Conservation (phyloP, 2,888 invertebrate genomes). For the Platycnemis pennipes region DNA sequence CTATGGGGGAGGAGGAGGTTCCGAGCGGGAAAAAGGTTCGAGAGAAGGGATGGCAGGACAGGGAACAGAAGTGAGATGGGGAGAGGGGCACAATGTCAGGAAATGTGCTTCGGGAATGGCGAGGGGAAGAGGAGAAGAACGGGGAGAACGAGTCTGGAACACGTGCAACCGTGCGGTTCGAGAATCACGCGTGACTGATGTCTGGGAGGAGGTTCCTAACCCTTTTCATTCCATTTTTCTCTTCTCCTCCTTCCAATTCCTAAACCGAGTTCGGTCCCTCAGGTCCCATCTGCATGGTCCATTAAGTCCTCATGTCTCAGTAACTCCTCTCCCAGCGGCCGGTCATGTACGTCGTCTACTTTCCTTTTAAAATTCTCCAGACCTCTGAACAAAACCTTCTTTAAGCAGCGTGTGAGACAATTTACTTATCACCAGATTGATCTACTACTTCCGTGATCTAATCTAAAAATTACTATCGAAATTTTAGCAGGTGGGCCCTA, state of each 20-base stretch:
- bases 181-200: conserved; percentile 61
- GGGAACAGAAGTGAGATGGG: not conserved
- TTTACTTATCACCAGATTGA: too few relatives aligned
- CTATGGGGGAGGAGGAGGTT: not conserved
- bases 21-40: too few relatives aligned
- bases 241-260: not conserved
- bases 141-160: conserved; percentile 46
- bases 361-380: too few relatives aligned
- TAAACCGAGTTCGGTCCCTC: not conserved
- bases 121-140: conserved; percentile 26
- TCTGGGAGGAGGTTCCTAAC: not conserved
- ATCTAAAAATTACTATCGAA: too few relatives aligned
- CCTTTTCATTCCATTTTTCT: not conserved
- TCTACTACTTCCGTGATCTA: too few relatives aligned
- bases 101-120: not conserved
- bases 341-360: too few relatives aligned
- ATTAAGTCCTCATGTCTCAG: not conserved
- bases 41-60: not conserved
- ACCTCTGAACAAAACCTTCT: too few relatives aligned
- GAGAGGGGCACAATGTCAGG: not conserved
- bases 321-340: not conserved
- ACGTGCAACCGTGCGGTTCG: conserved; percentile 63
- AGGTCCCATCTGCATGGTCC: not conserved
- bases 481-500: too few relatives aligned
- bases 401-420: too few relatives aligned